phyloP scores from a whole-genome alignment of 2,113 vertebrate species.

The Syrmaticus mikado region DNA sequence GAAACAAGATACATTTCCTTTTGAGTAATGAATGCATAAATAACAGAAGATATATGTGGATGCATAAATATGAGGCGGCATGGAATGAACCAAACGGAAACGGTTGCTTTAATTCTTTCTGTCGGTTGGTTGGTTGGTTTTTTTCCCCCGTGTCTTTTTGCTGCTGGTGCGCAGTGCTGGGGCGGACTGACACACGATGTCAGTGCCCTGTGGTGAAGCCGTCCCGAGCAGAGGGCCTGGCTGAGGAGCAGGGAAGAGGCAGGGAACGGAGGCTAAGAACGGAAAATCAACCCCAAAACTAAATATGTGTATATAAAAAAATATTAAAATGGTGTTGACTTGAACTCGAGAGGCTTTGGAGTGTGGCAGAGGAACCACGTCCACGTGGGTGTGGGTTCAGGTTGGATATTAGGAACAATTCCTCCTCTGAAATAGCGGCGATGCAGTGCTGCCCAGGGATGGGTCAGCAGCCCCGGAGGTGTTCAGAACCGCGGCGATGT shows the following conservation, averaged over 20 bases:
- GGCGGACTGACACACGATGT: neutral
- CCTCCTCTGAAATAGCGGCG: neutral
- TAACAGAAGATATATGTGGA: conserved; percentile 74
- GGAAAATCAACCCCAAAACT: neutral
- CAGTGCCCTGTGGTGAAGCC: neutral
- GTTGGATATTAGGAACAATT: neutral
- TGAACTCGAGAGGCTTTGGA: neutral
- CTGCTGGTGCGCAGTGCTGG: neutral
- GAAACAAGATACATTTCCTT: conserved; percentile 74
- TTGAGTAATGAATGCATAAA: conserved; percentile 70
- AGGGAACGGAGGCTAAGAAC: neutral
- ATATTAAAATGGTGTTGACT: neutral
- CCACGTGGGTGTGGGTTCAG: neutral
- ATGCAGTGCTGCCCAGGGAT: no score
- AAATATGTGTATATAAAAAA: neutral
- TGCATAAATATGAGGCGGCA: conserved; percentile 67
- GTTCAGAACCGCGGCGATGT: neutral
- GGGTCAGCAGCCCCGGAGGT: no score
- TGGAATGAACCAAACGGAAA: conserved; percentile 18
- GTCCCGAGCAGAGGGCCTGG: neutral
- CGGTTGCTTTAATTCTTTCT: neutral
- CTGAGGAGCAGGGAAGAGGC: neutral
- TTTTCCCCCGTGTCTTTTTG: neutral
- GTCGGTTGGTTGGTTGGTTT: neutral
- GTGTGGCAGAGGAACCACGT: neutral